Base-by-base conservation (phyloP, 2,113 vertebrate species). In the Orycteropus afer region DNA sequence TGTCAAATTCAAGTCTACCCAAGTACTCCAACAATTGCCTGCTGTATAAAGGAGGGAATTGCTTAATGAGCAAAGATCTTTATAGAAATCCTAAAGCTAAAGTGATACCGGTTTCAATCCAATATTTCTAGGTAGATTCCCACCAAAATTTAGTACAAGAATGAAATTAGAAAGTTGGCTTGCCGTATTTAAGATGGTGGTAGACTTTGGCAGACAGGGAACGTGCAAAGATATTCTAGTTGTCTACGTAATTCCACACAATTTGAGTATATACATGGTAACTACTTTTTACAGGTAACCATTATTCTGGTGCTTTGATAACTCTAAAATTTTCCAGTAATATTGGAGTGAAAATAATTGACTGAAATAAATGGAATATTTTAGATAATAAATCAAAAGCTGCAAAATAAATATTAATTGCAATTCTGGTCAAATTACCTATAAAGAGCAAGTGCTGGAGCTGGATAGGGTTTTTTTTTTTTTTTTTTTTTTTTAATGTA, bases 1-100 rank as follows among this genome's bases (percentile, higher is more conserved):
- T 86, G 88, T 95, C 37, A 95, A 90, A 77, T 86, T 89, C 27
- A 86, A 18, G 45, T 65, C 86, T 97, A 55, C 40, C 15, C 15
- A 59, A 88, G 42, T 92, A 69, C 3, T 83, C n/a, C 27, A 92
- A 86, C 59, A 88, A 63, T 40, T 57, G 81, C 82, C 76, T 80
- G 27, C 49, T 81, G 42, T 40, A 25, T 29, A 85, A 69, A 67
- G 15, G 7, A 90, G 0, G 32, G 15, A 61, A 29, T 8, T 69
- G 5, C 37, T 78, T 59, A 88, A 67, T 85, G 53, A 96, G 40
- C 34, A 65, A 25, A 55, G 74, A 91, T 65, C 12, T 74, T 3
- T 40, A 45, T 45, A 37, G 69, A 80, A 92, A 2, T 71, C 45
- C 4, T 67, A 59, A 88, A 55, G 51, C 7, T 80, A 76, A 93